These are phyloP conservation scores for Candoia aspera DNA, from an alignment of 2,113 vertebrate species.

Conservation along the genomic window DNA sequence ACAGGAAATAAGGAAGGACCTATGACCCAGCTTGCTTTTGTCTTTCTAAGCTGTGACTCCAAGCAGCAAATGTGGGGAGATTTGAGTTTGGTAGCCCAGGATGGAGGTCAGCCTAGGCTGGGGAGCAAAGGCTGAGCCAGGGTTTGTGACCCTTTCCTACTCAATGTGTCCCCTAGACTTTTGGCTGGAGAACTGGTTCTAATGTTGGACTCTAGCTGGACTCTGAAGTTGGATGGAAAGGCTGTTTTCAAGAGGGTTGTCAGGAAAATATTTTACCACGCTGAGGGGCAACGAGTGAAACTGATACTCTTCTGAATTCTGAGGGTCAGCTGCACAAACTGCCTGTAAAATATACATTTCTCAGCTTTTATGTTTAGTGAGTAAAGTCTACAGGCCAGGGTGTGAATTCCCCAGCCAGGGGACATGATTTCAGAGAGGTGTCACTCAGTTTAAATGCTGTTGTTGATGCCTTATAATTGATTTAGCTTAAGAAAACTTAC, in stretches of 20 bases:
- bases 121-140: not conserved
- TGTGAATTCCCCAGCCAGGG: not conserved
- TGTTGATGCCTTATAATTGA: not conserved
- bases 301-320: not conserved
- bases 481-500: not conserved
- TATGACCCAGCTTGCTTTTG: not conserved
- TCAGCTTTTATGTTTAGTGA: not conserved
- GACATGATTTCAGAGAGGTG: not conserved
- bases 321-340: not conserved
- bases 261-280: not conserved
- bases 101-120: not conserved
- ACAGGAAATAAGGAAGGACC: not conserved
- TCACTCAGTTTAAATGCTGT: not conserved
- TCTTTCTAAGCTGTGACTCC: not conserved
- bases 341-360: not conserved
- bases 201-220: not conserved
- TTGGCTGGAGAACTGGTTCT: not conserved
- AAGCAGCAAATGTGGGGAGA: not conserved
- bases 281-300: not conserved
- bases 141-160: not conserved
- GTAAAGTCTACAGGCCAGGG: not conserved
- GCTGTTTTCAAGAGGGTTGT: not conserved
- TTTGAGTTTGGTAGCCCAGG: not conserved
- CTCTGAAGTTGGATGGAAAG: not conserved
- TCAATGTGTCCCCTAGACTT: not conserved